A percentile compares a stretch with the other conserved stretches of the same genome.
Evolutionary conservation across 2,113 vertebrate genomes (phyloP).

Genomic region (Notarius lentiginosus): DNA sequence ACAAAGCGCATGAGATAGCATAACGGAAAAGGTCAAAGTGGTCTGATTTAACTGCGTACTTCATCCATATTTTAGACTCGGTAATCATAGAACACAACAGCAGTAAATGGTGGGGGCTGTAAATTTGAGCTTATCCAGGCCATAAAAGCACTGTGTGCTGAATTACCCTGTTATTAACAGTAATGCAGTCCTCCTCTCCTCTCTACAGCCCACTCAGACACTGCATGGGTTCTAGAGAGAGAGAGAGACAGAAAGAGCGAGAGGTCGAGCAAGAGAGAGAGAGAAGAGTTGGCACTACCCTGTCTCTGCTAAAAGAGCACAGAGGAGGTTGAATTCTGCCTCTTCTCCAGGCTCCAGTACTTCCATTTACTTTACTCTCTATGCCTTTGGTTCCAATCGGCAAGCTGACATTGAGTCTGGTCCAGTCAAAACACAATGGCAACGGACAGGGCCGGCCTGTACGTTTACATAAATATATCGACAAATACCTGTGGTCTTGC

Average conservation of each 20-base stretch:
- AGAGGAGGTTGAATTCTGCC: conserved; percentile 68
- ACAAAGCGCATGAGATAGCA: conserved; percentile 24
- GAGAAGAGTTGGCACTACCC: conserved; percentile 63
- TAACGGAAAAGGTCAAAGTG: conserved; percentile 60
- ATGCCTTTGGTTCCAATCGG: conserved; percentile 61
- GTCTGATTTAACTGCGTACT: conserved; percentile 44
- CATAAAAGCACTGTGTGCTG: conserved; percentile 67
- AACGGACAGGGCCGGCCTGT: conserved; percentile 64
- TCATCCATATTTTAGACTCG: conserved; percentile 60
- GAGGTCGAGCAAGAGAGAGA: neutral
- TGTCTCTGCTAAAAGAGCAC: conserved; percentile 59
- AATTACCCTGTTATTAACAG: conserved; percentile 72
- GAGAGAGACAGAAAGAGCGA: conserved; percentile 54
- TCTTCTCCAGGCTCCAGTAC: conserved; percentile 61
- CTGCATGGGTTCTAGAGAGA: conserved; percentile 67
- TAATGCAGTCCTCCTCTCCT: conserved; percentile 43
- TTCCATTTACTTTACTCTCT: conserved; percentile 55
- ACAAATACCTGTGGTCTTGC: conserved; percentile 68
- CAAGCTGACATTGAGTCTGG: conserved; percentile 42
- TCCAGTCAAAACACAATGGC: conserved; percentile 68
- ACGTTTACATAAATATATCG: conserved; percentile 71
- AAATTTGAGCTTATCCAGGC: conserved; percentile 63
- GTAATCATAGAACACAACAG: conserved; percentile 65
- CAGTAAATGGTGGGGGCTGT: conserved; percentile 53
- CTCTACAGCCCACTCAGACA: conserved; percentile 66